Percentiles rank a stretch among this genome's conserved stretches.
Evolutionary conservation across 2,113 vertebrate genomes (phyloP).

Genomic region (Neotoma lepida): DNA sequence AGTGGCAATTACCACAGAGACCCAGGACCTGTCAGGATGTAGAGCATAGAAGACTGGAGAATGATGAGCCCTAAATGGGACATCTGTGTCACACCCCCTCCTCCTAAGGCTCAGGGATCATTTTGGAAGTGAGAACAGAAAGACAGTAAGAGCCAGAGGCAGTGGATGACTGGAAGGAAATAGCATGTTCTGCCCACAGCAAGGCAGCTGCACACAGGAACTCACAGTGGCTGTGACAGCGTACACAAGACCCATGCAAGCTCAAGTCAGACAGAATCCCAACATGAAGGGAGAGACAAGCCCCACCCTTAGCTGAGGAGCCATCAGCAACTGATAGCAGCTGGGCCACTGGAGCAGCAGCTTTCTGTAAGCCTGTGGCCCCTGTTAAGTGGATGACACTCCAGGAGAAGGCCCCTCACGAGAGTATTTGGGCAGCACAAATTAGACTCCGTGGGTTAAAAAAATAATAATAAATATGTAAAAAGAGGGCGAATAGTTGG

Average conservation of each 20-base stretch:
- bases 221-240: neutral
- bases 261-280: neutral
- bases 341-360: neutral
- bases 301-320: neutral
- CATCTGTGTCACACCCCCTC: neutral
- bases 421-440: neutral
- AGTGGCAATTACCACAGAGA: neutral
- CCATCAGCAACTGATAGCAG: neutral
- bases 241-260: neutral
- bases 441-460: neutral
- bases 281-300: neutral
- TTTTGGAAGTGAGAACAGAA: neutral
- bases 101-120: neutral
- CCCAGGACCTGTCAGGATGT: neutral
- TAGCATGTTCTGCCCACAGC: neutral
- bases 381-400: neutral
- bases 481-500: neutral
- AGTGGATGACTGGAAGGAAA: neutral
- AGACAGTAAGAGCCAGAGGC: neutral
- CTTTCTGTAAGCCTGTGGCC: neutral
- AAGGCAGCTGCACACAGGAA: neutral
- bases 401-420: neutral
- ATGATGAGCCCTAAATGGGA: neutral
- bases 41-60: neutral
- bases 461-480: neutral